A percentile compares a stretch with the other conserved stretches of the same genome.
These are phyloP conservation scores for Meloe dianella DNA, from an alignment of 2,888 invertebrate species.

Conservation along the genomic window DNA sequence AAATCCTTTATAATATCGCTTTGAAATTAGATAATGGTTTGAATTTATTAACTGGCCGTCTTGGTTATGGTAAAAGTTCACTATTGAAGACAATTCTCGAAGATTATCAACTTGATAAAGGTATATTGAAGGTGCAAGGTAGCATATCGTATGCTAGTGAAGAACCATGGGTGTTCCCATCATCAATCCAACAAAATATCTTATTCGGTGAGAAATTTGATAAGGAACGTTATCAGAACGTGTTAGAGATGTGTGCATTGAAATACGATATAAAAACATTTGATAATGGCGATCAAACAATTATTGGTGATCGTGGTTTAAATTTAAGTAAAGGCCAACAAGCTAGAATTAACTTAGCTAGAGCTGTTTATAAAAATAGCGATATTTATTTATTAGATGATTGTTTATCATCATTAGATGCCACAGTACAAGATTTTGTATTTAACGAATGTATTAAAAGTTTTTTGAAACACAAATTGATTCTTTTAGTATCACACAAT, in stretches of 20 bases:
- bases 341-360: constrained; percentile 77
- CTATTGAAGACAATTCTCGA: constrained; percentile 56
- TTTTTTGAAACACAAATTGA: constrained; percentile 45
- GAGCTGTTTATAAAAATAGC: constrained; percentile 74
- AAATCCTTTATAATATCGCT: constrained; percentile 58
- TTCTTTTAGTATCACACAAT: constrained; percentile 45
- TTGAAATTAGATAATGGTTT: constrained; percentile 57
- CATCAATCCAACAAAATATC: constrained; percentile 75
- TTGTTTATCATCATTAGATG: constrained; percentile 43
- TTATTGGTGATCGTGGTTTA: constrained; percentile 80
- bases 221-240: constrained; percentile 63
- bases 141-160: constrained; percentile 64
- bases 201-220: constrained; percentile 71
- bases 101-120: constrained; percentile 54
- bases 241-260: constrained; percentile 69
- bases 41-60: constrained; percentile 66
- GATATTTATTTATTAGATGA: constrained; percentile 76
- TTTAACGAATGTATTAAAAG: constrained; percentile 43
- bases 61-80: constrained; percentile 68
- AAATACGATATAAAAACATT: constrained; percentile 72
- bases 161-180: constrained; percentile 66
- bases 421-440: constrained; percentile 42
- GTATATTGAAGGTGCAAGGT: constrained; percentile 56
- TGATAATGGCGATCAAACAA: constrained; percentile 73
- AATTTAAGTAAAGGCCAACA: constrained; percentile 82